These are phyloP conservation scores for Crenuchus spilurus DNA, from an alignment of 2,797 vertebrate genomes.

Conservation along the genomic window DNA sequence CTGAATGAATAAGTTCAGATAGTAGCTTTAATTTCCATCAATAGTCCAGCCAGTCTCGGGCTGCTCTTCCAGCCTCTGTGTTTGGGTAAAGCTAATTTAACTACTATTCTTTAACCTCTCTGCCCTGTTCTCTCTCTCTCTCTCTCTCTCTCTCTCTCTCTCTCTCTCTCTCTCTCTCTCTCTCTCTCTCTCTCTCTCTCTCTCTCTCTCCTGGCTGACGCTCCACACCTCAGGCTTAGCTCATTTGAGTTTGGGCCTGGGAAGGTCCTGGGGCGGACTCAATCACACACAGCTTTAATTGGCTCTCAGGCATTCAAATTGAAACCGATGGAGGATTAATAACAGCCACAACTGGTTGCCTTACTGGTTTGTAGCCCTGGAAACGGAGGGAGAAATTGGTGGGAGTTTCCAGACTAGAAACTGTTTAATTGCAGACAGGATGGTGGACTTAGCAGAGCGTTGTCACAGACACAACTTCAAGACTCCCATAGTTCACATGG, in stretches of 20 bases:
- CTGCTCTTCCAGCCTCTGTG: slow-evolving; percentile 57
- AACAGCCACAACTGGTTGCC: slow-evolving; percentile 67
- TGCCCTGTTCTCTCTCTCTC: slow-evolving; percentile 53
- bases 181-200: slow-evolving; percentile 46
- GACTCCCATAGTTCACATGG: too few species aligned
- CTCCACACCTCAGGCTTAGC: slow-evolving; percentile 49
- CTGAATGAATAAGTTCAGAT: slow-evolving; percentile 62
- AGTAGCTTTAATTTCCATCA: slow-evolving; percentile 70
- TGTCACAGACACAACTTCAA: slow-evolving; percentile 32
- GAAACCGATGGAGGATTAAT: slow-evolving; percentile 79
- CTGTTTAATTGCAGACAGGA: slow-evolving; percentile 55
- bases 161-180: slow-evolving; percentile 52
- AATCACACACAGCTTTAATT: slow-evolving; percentile 76
- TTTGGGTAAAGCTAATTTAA: slow-evolving; percentile 66
- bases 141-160: slow-evolving; percentile 8
- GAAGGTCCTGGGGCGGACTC: slow-evolving; percentile 74
- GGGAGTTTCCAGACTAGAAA: slow-evolving; percentile 40
- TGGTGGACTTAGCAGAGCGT: slow-evolving; percentile 35
- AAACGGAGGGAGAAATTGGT: slow-evolving; percentile 55
- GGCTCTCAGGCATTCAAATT: slow-evolving; percentile 77
- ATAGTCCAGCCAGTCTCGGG: slow-evolving; percentile 50
- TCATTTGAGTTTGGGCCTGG: slow-evolving; percentile 61
- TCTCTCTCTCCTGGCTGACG: slow-evolving; percentile 38
- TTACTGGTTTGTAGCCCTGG: slow-evolving; percentile 66
- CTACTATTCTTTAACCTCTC: slow-evolving; percentile 71